These are phyloP conservation scores for Azemiops feae DNA, from an alignment of 2,113 vertebrate genomes.

Conservation along the genomic window DNA sequence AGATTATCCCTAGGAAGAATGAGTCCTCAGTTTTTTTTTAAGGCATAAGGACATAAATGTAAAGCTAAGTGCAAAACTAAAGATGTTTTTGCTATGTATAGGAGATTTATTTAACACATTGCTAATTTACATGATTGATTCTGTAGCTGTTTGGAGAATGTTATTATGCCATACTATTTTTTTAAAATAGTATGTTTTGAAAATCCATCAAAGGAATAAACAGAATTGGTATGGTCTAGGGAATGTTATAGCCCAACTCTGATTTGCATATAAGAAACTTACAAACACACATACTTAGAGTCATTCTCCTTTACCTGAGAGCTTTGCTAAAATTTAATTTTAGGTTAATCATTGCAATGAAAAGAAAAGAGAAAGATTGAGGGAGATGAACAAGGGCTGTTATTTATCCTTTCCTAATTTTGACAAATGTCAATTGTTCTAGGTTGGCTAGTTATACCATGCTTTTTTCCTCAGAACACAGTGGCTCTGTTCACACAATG, in stretches of 20 bases:
- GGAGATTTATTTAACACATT: not conserved
- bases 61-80: not conserved
- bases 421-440: not conserved
- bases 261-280: not conserved
- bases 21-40: not conserved
- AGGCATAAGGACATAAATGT: not conserved
- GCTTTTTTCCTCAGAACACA: not conserved
- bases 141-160: not conserved
- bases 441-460: not conserved
- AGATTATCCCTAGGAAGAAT: not conserved
- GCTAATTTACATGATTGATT: not conserved
- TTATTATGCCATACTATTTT: not conserved
- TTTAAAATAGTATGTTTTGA: not conserved
- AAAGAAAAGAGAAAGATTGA: not conserved
- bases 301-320: not conserved
- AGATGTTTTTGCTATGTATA: not conserved
- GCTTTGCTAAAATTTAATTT: not conserved
- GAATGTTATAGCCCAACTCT: not conserved
- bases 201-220: not conserved
- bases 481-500: not conserved
- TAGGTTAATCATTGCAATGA: not conserved
- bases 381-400: not conserved
- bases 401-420: not conserved
- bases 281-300: not conserved
- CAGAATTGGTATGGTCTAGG: not conserved